A percentile compares a stretch with the other conserved stretches of the same genome.
These are phyloP conservation scores for Lonchura striata DNA, from an alignment of 2,113 vertebrate species.

Conservation along the genomic window DNA sequence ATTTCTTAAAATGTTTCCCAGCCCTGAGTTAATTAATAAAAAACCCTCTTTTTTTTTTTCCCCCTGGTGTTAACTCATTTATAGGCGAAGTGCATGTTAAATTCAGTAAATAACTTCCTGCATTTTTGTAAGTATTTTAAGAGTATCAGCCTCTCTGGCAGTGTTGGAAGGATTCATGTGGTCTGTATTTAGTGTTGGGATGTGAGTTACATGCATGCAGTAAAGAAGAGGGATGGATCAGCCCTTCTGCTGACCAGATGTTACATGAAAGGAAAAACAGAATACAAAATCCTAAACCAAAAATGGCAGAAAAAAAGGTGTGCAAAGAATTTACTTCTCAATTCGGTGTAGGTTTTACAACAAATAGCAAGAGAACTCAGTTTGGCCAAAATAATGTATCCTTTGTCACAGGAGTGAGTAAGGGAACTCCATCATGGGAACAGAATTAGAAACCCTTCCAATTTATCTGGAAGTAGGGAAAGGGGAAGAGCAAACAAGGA, in stretches of 20 bases:
- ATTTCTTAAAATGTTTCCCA: neutral
- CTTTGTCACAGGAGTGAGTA: neutral
- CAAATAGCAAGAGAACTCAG: neutral
- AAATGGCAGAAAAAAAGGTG: slow-evolving; percentile 3
- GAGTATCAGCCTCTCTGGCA: slow-evolving; percentile 25
- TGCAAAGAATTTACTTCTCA: slow-evolving; percentile 30
- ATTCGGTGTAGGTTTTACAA: neutral
- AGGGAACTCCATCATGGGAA: neutral
- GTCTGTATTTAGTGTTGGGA: slow-evolving; percentile 65
- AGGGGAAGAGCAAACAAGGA: neutral
- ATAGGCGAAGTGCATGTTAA: neutral
- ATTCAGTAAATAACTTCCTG: slow-evolving; percentile 37
- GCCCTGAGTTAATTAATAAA: slow-evolving; percentile 4
- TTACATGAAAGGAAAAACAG: slow-evolving; percentile 44
- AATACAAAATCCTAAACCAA: neutral
- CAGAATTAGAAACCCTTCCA: neutral
- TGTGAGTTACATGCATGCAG: slow-evolving; percentile 61
- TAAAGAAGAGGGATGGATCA: slow-evolving; percentile 35
- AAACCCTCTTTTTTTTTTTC: accelerated
- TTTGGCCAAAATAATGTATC: neutral
- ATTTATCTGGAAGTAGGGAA: neutral
- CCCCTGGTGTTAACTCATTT: slow-evolving; percentile 29
- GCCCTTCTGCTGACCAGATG: slow-evolving; percentile 82
- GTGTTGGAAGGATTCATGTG: slow-evolving; percentile 46
- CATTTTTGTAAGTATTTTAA: slow-evolving; percentile 38